Evolutionary conservation across 2,888 invertebrate genomes (phyloP), one percentile per base, ranked within the genome.

Genomic region (Ophioninae sp.): DNA sequence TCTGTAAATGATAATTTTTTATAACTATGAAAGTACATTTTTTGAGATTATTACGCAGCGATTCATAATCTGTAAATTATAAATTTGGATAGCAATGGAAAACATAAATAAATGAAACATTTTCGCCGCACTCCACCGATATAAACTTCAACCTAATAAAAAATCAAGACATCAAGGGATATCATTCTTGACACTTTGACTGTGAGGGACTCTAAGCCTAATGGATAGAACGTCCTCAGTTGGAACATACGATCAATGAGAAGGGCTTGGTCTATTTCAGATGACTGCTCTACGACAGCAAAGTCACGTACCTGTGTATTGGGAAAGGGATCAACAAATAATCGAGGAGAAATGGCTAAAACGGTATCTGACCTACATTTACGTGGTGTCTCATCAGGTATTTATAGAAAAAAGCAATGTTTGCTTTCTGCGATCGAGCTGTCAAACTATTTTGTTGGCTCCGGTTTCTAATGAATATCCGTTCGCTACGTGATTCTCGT

Each of bases 331-430:
- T 67, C 21, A 2, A 44, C 23, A 30, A 21, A n/a, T 13, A 6
- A 64, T 64, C 39, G 37, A 64, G 20, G 8, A 68, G 50, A 67
- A 67, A 44, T 64, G 13, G 64, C 64, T 13, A 67, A 44, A 44
- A 67, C 67, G 21, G 21, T 50, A 44, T 37, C 7, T 30, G 56
- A 57, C 61, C 62, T 13, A 65, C 30, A 57, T 39, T 61, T 7
- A 50, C 37, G n/a, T n/a, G 37, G 30, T 64, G 69, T 37, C 41
- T 57, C 78, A 64, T 82, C 74, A 10, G 69, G 17, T 82, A 82
- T 82, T 82, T 61, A 79, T 82, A 82, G 82, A 82, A 62, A 64
- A 64, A 41, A 41, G n/a, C n/a, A 68, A 69, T 76, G 68, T 62
- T 30, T 61, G 56, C 44, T 39, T 50, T 64, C 64, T 5, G 20